These are phyloP conservation scores for Regulus satrapa DNA, from an alignment of 2,113 vertebrate species.

Conservation along the genomic window DNA sequence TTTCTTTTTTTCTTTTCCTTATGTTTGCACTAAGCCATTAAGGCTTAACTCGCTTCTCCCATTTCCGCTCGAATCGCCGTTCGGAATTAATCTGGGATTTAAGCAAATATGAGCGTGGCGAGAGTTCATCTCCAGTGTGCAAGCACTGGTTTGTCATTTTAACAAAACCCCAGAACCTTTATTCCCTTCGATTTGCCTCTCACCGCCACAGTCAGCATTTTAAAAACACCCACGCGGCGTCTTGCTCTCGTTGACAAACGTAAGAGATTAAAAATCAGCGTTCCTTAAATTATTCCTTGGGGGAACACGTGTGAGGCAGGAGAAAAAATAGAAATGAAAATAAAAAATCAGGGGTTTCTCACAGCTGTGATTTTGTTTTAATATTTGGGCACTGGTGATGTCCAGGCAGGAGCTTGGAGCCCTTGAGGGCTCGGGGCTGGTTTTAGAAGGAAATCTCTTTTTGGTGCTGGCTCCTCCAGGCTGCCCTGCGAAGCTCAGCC, in stretches of 20 bases:
- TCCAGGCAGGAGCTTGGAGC: neutral
- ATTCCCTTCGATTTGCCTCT: neutral
- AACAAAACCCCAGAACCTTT: neutral
- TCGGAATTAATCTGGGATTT: neutral
- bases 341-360: neutral
- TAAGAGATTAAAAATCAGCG: neutral
- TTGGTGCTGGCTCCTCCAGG: neutral
- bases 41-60: neutral
- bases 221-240: accelerated
- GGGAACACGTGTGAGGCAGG: neutral
- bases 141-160: neutral
- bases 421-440: accelerated
- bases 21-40: neutral
- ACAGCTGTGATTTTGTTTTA: neutral
- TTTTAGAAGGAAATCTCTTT: neutral
- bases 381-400: neutral
- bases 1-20: accelerated
- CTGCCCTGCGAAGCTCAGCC: neutral
- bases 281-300: neutral
- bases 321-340: too few species aligned
- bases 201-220: neutral
- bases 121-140: neutral
- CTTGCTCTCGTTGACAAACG: neutral
- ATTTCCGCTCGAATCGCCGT: neutral
- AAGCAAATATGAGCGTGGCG: neutral